Conservation (phyloP, 2,113 vertebrate genomes). For the Petromus typicus region DNA sequence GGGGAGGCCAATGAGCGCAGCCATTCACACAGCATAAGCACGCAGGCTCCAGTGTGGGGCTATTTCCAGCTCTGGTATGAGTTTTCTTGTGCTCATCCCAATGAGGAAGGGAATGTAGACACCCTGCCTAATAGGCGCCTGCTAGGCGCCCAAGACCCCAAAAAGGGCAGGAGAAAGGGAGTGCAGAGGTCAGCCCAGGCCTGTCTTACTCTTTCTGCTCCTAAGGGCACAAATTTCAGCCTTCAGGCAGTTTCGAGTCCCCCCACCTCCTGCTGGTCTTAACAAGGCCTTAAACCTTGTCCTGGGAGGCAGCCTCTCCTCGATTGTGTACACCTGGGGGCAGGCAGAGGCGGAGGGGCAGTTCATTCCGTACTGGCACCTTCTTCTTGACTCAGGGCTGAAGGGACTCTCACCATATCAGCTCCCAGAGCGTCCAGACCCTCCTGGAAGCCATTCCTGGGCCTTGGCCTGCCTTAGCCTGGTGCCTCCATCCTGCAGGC, state of each 20-base stretch:
- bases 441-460: not conserved
- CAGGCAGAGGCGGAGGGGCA: accelerated
- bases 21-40: accelerated
- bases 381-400: not conserved
- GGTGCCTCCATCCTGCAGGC: accelerated
- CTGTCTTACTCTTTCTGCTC: not conserved
- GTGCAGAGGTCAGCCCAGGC: not conserved
- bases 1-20: not conserved
- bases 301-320: not conserved
- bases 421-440: not conserved
- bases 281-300: accelerated
- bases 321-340: not conserved
- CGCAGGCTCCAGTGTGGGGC: accelerated
- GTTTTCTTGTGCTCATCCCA: not conserved
- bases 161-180: not conserved
- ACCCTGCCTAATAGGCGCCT: not conserved
- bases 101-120: constrained; percentile 49
- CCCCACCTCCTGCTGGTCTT: not conserved
- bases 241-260: not conserved
- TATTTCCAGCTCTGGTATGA: constrained; percentile 10
- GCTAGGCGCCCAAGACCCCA: not conserved
- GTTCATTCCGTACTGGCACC: accelerated
- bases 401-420: not conserved
- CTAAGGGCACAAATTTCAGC: not conserved
- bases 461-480: not conserved